Conservation (phyloP, 2,113 vertebrate species). For the Spermophilus dauricus region DNA sequence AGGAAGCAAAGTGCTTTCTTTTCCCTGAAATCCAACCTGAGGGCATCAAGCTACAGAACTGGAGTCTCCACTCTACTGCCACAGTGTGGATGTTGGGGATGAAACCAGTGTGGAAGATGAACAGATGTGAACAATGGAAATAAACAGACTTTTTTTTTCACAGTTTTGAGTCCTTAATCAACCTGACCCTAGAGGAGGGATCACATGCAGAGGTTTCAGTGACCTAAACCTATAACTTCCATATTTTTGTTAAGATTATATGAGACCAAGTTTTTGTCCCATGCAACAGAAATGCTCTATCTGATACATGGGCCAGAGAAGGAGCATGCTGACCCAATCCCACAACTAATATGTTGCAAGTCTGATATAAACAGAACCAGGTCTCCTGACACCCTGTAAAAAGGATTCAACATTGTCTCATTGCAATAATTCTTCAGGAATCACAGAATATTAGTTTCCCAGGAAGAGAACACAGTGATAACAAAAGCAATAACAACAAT, state of each 20-base stretch:
- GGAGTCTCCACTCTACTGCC: neutral
- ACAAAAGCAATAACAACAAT: neutral
- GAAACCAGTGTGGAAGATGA: slow-evolving; percentile 27
- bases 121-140: slow-evolving; percentile 30
- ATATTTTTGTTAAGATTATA: neutral
- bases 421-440: neutral
- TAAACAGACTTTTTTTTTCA: neutral
- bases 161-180: slow-evolving; percentile 43
- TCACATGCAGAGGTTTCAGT: neutral
- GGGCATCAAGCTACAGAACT: neutral
- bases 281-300: neutral
- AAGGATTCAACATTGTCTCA: neutral
- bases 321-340: neutral
- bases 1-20: slow-evolving; percentile 16
- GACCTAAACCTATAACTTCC: neutral
- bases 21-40: neutral
- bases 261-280: neutral
- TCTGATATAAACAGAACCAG: neutral
- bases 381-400: neutral
- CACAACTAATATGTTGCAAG: neutral
- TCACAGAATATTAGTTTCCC: neutral
- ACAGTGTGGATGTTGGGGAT: slow-evolving; percentile 45
- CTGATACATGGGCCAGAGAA: neutral
- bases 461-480: neutral
- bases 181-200: neutral